Evolutionary conservation across 2,888 invertebrate species (phyloP).

Genomic region (Amaurobius ferox): DNA sequence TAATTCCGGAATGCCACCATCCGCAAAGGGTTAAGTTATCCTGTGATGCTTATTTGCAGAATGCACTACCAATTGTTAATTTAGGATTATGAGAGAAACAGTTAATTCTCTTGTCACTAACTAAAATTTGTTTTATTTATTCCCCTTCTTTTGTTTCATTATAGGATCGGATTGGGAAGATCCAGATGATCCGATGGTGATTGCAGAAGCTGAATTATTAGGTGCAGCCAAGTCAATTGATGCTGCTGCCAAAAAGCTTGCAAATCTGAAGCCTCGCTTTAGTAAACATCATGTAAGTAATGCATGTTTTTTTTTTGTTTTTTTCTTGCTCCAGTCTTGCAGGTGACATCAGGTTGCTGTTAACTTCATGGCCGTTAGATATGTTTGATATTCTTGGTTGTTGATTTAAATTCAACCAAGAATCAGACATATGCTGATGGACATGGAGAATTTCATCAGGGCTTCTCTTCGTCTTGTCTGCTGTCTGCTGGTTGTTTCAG

Average conservation of each 20-base stretch:
- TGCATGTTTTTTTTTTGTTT: neutral
- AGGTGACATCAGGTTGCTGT: neutral
- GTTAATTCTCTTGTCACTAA: too few relatives aligned
- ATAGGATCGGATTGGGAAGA: conserved; percentile 94
- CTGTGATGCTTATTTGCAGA: too few relatives aligned
- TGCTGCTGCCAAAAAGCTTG: conserved; percentile 96
- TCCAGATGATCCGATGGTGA: conserved; percentile 97
- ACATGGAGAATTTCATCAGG: conserved; percentile 55
- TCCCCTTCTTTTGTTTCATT: too few relatives aligned
- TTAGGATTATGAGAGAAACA: too few relatives aligned
- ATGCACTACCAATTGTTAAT: too few relatives aligned
- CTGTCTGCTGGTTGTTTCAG: too few relatives aligned
- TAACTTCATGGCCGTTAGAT: conserved; percentile 85
- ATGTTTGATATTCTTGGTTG: conserved; percentile 99
- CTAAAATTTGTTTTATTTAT: too few relatives aligned
- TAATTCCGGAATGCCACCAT: too few relatives aligned
- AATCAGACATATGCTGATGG: conserved; percentile 98
- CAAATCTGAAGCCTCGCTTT: conserved; percentile 91
- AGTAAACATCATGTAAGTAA: conserved; percentile 81
- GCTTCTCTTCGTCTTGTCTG: too few relatives aligned
- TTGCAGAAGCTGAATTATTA: conserved; percentile 97
- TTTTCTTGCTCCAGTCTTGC: neutral
- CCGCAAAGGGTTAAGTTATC: too few relatives aligned
- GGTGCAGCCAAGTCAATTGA: conserved; percentile 99
- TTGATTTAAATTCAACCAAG: conserved; percentile 89